phyloP scores from a whole-genome alignment of 2,113 vertebrate genomes.

The Chlorocebus sabaeus region DNA sequence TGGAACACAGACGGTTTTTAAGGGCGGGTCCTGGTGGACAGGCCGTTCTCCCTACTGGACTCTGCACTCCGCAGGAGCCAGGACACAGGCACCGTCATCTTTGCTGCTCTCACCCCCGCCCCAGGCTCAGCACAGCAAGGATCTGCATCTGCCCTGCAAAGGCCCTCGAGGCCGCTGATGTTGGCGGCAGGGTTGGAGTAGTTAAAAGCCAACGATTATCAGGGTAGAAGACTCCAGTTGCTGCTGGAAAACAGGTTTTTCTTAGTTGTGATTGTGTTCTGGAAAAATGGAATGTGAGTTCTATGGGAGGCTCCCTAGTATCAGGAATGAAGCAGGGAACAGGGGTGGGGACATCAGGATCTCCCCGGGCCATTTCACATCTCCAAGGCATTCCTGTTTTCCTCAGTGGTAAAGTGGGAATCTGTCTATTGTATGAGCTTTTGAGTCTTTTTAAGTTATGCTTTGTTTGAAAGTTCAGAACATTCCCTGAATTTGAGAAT shows the following conservation, averaged over 20 bases:
- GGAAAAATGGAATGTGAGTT: neutral
- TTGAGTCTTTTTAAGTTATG: neutral
- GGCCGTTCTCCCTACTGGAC: fast-evolving
- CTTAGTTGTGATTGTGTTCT: fast-evolving
- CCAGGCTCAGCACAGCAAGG: neutral
- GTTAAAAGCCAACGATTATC: fast-evolving
- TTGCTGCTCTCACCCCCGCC: no score
- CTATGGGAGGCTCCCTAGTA: neutral
- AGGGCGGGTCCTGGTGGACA: neutral
- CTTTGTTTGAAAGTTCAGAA: neutral
- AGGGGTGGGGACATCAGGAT: neutral
- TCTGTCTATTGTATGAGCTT: fast-evolving
- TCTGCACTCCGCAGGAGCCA: no score
- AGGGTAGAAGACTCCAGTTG: neutral
- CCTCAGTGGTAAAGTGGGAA: fast-evolving
- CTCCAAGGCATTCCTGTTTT: neutral
- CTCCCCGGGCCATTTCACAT: neutral
- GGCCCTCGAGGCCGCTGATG: neutral
- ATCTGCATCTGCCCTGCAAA: neutral
- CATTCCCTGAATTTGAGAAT: neutral
- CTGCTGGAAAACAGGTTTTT: neutral
- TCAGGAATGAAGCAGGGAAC: neutral
- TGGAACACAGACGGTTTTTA: neutral
- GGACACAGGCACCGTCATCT: fast-evolving
- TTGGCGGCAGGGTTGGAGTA: no score